Evolutionary conservation across 2,888 invertebrate genomes (phyloP).

Genomic region (Rhyacophila evoluta): DNA sequence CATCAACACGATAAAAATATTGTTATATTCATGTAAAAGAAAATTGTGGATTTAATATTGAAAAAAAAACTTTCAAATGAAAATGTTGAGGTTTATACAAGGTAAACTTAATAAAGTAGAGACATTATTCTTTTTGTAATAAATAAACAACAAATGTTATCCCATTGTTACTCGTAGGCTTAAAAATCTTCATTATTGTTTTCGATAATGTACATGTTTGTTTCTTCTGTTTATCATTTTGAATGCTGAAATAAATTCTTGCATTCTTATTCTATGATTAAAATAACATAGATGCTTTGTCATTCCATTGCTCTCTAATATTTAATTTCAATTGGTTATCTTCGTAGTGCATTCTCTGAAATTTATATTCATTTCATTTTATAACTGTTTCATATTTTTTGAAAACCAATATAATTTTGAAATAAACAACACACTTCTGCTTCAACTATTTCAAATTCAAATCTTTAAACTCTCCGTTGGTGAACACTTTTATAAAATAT

Average conservation of each 20-base stretch:
- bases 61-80: slow-evolving; percentile 45
- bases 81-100: slow-evolving; percentile 68
- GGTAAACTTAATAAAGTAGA: slow-evolving; percentile 62
- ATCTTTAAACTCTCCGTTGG: neutral
- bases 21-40: slow-evolving; percentile 4
- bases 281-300: too few species aligned
- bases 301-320: too few species aligned
- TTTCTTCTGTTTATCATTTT: neutral
- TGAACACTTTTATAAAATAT: neutral
- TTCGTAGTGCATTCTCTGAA: too few species aligned
- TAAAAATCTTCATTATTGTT: slow-evolving; percentile 1
- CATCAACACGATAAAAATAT: neutral
- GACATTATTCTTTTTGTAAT: slow-evolving; percentile 40
- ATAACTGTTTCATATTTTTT: too few species aligned
- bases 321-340: too few species aligned
- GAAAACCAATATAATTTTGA: too few species aligned
- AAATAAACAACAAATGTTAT: slow-evolving; percentile 41
- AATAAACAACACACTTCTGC: too few species aligned
- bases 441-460: neutral
- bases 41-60: slow-evolving; percentile 24
- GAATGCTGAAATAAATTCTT: neutral
- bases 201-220: neutral
- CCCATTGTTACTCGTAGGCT: slow-evolving; percentile 43
- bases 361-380: too few species aligned
- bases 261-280: too few species aligned